Evolutionary conservation across 2,113 vertebrate species (phyloP).

Genomic region (Gallinago paraguaiae): DNA sequence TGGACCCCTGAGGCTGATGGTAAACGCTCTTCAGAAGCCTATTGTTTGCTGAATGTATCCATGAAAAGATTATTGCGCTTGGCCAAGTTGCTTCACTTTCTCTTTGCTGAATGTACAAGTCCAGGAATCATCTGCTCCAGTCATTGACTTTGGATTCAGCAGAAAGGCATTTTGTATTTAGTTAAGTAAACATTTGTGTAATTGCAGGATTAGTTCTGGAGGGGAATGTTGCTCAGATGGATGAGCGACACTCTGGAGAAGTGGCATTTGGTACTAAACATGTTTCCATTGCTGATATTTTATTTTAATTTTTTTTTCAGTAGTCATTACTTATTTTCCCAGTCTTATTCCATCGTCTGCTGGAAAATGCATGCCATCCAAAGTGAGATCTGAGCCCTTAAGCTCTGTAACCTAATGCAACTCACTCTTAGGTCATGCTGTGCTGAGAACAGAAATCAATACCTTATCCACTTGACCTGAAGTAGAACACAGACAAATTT

Average conservation of each 20-base stretch:
- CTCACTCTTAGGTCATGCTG: not conserved
- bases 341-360: not conserved
- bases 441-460: not conserved
- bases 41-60: conserved; percentile 20
- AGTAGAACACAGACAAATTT: not conserved
- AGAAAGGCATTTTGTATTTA: conserved; percentile 8
- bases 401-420: not conserved
- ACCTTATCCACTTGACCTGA: not conserved
- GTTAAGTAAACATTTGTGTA: conserved; percentile 14
- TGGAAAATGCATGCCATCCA: not conserved
- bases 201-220: conserved; percentile 49
- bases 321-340: not conserved
- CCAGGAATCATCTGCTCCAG: not conserved
- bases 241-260: not conserved
- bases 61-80: not conserved
- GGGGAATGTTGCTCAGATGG: not conserved
- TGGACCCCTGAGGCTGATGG: not conserved
- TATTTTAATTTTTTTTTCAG: not conserved
- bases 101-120: not conserved
- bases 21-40: not conserved
- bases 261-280: not conserved
- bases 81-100: not conserved
- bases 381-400: not conserved
- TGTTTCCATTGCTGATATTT: not conserved
- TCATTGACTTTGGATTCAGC: not conserved